Conservation (phyloP, 2,888 invertebrate genomes). For the Rhabditophanes sp. region DNA sequence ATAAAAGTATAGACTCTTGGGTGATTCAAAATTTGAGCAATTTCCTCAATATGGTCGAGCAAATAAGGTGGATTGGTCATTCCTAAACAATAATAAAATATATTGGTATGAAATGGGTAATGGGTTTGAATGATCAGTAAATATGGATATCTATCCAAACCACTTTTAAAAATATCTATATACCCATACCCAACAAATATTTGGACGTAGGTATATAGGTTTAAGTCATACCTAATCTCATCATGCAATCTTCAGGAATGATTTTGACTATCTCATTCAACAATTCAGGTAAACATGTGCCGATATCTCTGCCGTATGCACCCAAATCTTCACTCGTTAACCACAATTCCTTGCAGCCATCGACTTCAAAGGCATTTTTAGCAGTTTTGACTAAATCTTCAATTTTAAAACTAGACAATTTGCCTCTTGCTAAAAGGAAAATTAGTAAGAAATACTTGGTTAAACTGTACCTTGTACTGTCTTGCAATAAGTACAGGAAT, state of each 20-base stretch:
- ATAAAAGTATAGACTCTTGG: constrained; percentile 82
- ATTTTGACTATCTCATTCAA: constrained; percentile 64
- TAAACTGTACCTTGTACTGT: too few species aligned
- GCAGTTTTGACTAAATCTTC: constrained; percentile 23
- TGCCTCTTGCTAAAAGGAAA: constrained; percentile 87
- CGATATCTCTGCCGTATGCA: constrained; percentile 88
- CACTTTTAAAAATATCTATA: too few species aligned
- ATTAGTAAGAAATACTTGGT: too few species aligned
- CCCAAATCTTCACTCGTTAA: constrained; percentile 93
- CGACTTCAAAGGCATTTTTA: constrained; percentile 45
- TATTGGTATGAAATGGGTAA: too few species aligned
- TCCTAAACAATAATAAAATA: constrained; percentile 3
- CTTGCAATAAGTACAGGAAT: constrained; percentile 96
- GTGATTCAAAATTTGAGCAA: constrained; percentile 67
- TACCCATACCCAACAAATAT: too few species aligned
- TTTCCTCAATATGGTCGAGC: constrained; percentile 66
- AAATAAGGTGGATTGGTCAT: constrained; percentile 86
- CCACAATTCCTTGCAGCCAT: constrained; percentile 91
- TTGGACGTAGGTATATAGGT: constrained; percentile 43
- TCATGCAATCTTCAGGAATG: constrained; percentile 51
- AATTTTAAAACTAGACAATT: constrained; percentile 68
- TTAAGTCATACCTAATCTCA: constrained; percentile 91
- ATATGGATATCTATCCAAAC: constrained; percentile 2
- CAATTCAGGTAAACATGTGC: constrained; percentile 60
- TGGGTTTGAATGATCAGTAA: too few species aligned